Evolutionary conservation across 1,140 invertebrate genomes (phyloP).

Genomic region (Cardiocondyla obscurior): DNA sequence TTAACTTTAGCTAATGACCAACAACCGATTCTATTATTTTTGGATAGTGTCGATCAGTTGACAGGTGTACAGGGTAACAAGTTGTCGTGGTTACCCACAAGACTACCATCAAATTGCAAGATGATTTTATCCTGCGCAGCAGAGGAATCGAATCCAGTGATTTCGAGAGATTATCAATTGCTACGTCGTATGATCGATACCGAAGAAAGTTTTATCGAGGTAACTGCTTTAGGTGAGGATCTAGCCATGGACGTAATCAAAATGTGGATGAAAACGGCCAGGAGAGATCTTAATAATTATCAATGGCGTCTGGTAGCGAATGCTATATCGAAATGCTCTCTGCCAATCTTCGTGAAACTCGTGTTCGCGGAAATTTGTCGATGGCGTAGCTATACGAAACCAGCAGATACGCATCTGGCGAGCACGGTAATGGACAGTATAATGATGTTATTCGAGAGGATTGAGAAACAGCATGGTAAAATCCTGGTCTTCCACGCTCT

Average conservation of each 20-base stretch:
- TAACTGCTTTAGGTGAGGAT: slow-evolving; percentile 95
- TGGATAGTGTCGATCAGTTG: slow-evolving; percentile 97
- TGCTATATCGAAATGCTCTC: slow-evolving; percentile 95
- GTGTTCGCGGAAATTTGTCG: slow-evolving; percentile 98
- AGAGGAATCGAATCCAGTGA: slow-evolving; percentile 93
- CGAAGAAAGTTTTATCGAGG: slow-evolving; percentile 96
- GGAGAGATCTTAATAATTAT: slow-evolving; percentile 94
- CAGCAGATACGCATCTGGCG: slow-evolving; percentile 95
- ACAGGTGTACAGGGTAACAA: slow-evolving; percentile 98
- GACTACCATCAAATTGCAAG: slow-evolving; percentile 95
- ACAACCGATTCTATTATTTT: slow-evolving; percentile 93
- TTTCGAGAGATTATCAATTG: slow-evolving; percentile 94
- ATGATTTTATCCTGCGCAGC: slow-evolving; percentile 95
- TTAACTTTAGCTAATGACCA: slow-evolving; percentile 91
- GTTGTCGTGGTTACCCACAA: slow-evolving; percentile 97
- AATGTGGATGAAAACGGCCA: slow-evolving; percentile 97
- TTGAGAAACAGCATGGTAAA: slow-evolving; percentile 97
- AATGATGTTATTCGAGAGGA: slow-evolving; percentile 97
- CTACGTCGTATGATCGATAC: slow-evolving; percentile 95
- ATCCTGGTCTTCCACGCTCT: slow-evolving; percentile 96
- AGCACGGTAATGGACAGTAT: slow-evolving; percentile 99
- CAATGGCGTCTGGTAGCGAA: slow-evolving; percentile 98
- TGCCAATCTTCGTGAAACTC: slow-evolving; percentile 98
- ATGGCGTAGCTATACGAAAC: slow-evolving; percentile 98
- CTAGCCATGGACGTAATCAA: slow-evolving; percentile 96